phyloP scores from a whole-genome alignment of 2,797 vertebrate species.

The Danio aesculapii region DNA sequence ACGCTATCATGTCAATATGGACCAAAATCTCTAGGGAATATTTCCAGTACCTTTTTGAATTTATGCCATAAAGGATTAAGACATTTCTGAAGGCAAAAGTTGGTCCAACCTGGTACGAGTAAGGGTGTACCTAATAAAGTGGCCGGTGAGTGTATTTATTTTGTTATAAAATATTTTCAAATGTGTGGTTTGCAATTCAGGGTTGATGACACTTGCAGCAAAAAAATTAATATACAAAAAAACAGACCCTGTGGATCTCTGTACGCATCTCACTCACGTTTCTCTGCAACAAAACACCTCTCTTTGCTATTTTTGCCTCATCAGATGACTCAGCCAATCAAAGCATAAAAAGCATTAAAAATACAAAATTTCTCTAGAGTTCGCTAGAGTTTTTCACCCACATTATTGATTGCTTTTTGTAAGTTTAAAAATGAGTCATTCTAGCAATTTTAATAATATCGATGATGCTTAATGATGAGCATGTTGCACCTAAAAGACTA shows the following conservation, averaged over 20 bases:
- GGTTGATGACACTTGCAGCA: neutral
- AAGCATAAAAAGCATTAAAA: neutral
- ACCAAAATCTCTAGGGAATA: no score
- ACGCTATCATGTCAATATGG: no score
- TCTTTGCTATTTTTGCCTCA: conserved; percentile 25
- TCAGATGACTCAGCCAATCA: conserved; percentile 23
- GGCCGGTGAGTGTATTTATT: no score
- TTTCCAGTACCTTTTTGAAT: no score
- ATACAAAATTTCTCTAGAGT: neutral
- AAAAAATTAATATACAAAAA: neutral
- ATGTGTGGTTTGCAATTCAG: neutral
- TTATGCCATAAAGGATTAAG: no score
- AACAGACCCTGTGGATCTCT: neutral
- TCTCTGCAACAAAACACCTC: conserved; percentile 12
- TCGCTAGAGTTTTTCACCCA: conserved; percentile 7
- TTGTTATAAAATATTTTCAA: no score
- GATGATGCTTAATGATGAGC: neutral
- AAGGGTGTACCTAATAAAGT: no score
- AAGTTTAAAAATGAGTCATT: conserved; percentile 10
- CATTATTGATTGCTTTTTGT: conserved; percentile 1
- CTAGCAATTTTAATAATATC: neutral
- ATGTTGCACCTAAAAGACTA: neutral
- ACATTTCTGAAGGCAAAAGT: no score
- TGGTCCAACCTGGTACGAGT: no score
- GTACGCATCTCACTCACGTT: neutral